A percentile compares a stretch with the other conserved stretches of the same genome.
Conservation (phyloP, 2,797 vertebrate genomes). For the Dermochelys coriacea region DNA sequence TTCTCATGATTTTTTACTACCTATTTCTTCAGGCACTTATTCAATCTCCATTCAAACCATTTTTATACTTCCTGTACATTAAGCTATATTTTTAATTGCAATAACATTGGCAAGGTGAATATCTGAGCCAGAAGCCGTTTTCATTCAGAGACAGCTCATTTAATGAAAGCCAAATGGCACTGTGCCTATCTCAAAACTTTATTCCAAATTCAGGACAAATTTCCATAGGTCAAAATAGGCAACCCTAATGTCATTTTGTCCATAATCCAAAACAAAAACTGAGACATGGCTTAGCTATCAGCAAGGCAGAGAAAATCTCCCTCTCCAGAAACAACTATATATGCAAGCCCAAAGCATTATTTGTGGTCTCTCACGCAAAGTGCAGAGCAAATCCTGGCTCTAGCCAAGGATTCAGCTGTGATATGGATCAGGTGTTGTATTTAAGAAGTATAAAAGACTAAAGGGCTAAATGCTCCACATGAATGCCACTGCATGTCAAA, state of each 20-base stretch:
- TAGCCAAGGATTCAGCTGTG: neutral
- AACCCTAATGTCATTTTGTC: neutral
- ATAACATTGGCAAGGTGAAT: conserved; percentile 30
- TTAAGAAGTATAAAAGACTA: neutral
- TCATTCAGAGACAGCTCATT: conserved; percentile 16
- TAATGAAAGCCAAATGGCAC: neutral
- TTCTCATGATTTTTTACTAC: neutral
- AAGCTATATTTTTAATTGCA: conserved; percentile 17
- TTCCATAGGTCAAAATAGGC: neutral
- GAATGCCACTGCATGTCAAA: neutral
- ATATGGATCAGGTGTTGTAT: neutral
- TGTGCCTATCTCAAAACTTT: neutral
- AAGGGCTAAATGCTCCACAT: neutral
- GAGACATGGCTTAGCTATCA: neutral
- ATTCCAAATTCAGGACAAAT: neutral
- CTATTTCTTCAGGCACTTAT: conserved; percentile 11
- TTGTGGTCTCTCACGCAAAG: neutral
- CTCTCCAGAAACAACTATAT: neutral
- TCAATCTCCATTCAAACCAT: conserved; percentile 11
- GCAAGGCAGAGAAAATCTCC: neutral
- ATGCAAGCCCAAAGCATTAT: neutral
- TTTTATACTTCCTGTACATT: neutral
- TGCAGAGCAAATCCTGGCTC: neutral
- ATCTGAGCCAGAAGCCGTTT: neutral
- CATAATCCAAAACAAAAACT: neutral